phyloP scores from a whole-genome alignment of 2,888 invertebrate species.

The Diarsia brunnea region DNA sequence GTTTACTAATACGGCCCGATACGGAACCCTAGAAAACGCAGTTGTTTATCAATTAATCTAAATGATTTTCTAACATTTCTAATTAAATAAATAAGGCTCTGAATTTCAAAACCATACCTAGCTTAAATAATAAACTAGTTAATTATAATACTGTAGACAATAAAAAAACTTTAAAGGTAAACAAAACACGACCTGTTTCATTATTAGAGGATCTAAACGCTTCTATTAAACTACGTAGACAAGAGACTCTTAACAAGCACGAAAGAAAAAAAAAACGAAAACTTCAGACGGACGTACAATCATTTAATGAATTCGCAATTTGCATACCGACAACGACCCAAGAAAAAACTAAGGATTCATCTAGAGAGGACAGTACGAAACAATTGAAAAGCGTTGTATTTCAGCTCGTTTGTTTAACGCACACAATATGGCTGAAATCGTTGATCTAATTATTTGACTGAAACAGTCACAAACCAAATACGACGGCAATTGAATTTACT shows the following conservation, averaged over 20 bases:
- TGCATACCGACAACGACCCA: conserved; percentile 85
- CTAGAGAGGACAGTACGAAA: conserved; percentile 68
- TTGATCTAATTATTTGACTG: conserved; percentile 36
- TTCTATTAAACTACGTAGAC: conserved; percentile 77
- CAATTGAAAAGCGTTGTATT: not conserved
- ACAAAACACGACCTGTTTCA: conserved; percentile 60
- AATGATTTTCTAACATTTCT: not conserved
- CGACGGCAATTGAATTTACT: conserved; percentile 16
- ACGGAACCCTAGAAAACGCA: not conserved
- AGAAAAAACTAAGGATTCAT: conserved; percentile 75
- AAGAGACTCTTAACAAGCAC: conserved; percentile 83
- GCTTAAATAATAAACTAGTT: not conserved
- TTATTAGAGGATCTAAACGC: conserved; percentile 76
- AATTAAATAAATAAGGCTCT: not conserved
- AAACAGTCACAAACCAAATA: conserved; percentile 30
- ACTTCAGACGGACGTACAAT: conserved; percentile 83
- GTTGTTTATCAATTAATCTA: not conserved
- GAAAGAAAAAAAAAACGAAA: conserved; percentile 76
- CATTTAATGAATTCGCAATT: conserved; percentile 89
- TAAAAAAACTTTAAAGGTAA: conserved; percentile 31
- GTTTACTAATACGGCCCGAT: too few relatives aligned
- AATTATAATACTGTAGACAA: not conserved
- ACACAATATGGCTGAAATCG: conserved; percentile 29
- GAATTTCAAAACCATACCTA: not conserved
- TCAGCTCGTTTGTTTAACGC: conserved; percentile 6